A percentile compares a stretch with the other conserved stretches of the same genome.
Conservation (phyloP, 2,113 vertebrate genomes). For the cattle (Bos taurus) region ARS-UCD2.0 NC_037343.1:74497001-74497500, state of each 20-base stretch:
- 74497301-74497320: background rate
- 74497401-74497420: background rate
- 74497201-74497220: background rate
- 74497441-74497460: background rate
- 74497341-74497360: accelerated
- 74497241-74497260: background rate
- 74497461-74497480: background rate
- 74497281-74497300: background rate
- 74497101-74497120: background rate
- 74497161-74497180: background rate
- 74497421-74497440: background rate
- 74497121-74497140: background rate
- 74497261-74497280: background rate
- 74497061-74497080: background rate
- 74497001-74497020: background rate
- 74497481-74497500: background rate
- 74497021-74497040: background rate
- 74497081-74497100: background rate
- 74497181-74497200: too few relatives aligned
- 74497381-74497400: background rate
- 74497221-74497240: background rate
- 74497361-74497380: background rate
- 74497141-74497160: background rate
- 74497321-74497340: background rate
- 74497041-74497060: background rate